phyloP scores from a whole-genome alignment of 2,888 invertebrate species.

The Brassicogethes aeneus region DNA sequence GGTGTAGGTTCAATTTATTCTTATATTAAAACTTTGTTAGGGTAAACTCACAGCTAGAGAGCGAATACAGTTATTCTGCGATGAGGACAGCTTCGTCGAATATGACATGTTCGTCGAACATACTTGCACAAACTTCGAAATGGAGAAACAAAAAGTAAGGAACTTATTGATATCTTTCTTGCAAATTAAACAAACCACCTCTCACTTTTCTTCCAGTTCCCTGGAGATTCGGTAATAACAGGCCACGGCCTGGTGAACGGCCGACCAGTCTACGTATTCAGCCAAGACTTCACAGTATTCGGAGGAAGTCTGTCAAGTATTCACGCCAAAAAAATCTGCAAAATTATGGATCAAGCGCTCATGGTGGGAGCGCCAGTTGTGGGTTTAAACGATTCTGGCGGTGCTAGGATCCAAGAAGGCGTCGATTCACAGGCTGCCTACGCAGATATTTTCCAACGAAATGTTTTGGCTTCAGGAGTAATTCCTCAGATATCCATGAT shows the following conservation, averaged over 20 bases:
- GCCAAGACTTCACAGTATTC: constrained; percentile 63
- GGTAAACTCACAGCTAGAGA: constrained; percentile 61
- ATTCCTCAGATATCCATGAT: constrained; percentile 58
- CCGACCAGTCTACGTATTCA: constrained; percentile 52
- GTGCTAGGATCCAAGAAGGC: constrained; percentile 61
- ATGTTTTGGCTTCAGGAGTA: constrained; percentile 57
- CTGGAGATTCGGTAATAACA: constrained; percentile 61
- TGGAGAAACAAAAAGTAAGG: constrained; percentile 51
- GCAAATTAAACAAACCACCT: no score
- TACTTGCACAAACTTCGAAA: constrained; percentile 56
- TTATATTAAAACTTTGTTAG: no score
- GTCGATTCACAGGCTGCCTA: constrained; percentile 61
- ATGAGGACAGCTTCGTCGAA: constrained; percentile 51
- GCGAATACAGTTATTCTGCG: constrained; percentile 49
- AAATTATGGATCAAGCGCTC: constrained; percentile 61
- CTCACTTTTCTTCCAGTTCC: constrained; percentile 44
- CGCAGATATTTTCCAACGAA: constrained; percentile 59
- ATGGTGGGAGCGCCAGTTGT: constrained; percentile 57
- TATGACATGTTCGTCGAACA: constrained; percentile 60
- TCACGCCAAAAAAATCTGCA: constrained; percentile 57
- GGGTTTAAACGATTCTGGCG: constrained; percentile 60
- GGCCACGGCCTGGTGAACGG: constrained; percentile 56
- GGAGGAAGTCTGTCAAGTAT: constrained; percentile 56
- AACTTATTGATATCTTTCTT: no score
- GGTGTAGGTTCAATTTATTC: no score